A percentile compares a stretch with the other conserved stretches of the same genome.
Evolutionary conservation across 2,113 vertebrate genomes (phyloP).

Genomic region (Gallinago media): DNA sequence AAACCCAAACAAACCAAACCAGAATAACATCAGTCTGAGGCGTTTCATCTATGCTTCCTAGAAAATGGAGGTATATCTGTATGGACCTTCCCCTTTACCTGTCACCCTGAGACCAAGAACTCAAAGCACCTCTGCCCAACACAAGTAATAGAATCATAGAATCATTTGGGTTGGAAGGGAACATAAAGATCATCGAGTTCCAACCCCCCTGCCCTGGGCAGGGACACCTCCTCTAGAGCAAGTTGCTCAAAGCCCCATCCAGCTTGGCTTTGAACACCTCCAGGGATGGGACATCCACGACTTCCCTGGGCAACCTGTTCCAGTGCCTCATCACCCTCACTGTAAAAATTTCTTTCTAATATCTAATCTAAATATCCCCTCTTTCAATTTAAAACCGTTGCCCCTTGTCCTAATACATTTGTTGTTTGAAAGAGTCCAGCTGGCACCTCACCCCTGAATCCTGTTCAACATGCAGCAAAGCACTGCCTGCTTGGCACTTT

Average conservation of each 20-base stretch:
- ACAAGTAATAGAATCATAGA: neutral
- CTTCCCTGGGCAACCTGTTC: no score
- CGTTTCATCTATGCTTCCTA: neutral
- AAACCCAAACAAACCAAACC: neutral
- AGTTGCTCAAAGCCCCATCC: no score
- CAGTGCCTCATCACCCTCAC: no score
- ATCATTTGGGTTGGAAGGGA: no score
- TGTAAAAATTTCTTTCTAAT: no score
- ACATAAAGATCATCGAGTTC: no score
- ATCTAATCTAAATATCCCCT: no score
- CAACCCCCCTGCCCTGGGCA: no score
- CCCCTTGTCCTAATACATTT: neutral
- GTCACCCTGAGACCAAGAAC: neutral
- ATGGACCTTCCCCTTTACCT: neutral
- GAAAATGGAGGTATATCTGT: neutral
- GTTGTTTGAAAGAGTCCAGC: neutral
- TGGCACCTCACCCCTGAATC: neutral
- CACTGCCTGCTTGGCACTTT: neutral
- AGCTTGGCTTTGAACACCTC: no score
- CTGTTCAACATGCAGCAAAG: neutral
- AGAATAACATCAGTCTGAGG: neutral
- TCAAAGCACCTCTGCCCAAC: neutral
- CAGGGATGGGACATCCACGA: no score
- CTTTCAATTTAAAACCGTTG: no score
- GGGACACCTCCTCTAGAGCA: no score